Base-by-base conservation (phyloP, 2,113 vertebrate genomes). In the Fulica atra region DNA sequence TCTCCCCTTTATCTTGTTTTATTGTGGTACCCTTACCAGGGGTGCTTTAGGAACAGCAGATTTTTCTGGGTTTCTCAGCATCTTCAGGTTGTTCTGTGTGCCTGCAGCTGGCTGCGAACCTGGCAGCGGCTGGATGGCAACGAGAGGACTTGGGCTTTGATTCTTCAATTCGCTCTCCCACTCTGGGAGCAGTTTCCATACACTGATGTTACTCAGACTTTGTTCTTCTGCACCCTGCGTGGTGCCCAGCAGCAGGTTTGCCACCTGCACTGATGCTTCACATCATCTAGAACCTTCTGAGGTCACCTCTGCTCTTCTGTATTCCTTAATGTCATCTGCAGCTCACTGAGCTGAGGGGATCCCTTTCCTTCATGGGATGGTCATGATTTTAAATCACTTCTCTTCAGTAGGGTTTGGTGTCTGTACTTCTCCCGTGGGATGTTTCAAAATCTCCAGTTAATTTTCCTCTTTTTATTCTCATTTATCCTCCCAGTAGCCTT, bases 1-100 rank as follows among this genome's bases (percentile, higher is more conserved):
- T 42, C n/a, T 29, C 11, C 3, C 77, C 94, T 91, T 95, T 78
- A 82, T 96, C 96, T 96, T 78, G 73, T 96, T 93, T 42, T n/a
- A 91, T 94, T 95, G 79, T 94, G 51, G 23, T 63, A 28, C 31
- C 36, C 63, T 69, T 31, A 23, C 53, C 31, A 21, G 70, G 85
- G 74, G 66, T 7, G 33, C 28, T 54, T 38, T 29, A 56, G 16
- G 33, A 60, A 35, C 57, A 60, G 33, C 21, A 24, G 57, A 60
- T 3, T 23, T 89, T 68, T 36, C 66, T 61, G 50, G 44, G 9
- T 38, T 80, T 23, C 63, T 5, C 13, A 1, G 46, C 17, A 51
- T 13, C 71, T 70, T 6, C 20, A 7, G 42, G 14, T 2, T 40
- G 1, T 69, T 68, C 72, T 50, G 18, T 31, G 56, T 5, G 64